Conservation (phyloP, 2,888 invertebrate genomes). For the Mythimna pallens region DNA sequence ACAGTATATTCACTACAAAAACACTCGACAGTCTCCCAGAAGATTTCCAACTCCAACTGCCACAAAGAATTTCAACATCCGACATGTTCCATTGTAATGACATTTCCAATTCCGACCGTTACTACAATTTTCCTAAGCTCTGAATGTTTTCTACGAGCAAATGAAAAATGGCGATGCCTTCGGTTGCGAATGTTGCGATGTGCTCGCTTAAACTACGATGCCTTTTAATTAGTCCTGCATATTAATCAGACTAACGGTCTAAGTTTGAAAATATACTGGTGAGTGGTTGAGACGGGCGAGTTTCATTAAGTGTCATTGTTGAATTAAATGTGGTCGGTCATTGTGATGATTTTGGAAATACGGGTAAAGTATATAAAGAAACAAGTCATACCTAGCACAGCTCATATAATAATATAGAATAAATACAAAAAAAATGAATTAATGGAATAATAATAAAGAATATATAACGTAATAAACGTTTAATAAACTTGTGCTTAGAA, state of each 20-base stretch:
- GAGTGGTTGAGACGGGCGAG: conserved; percentile 31
- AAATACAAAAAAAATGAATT: no score
- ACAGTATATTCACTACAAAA: conserved; percentile 19
- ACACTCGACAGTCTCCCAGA: conserved; percentile 28
- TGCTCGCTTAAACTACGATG: conserved; percentile 62
- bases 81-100: conserved; percentile 39
- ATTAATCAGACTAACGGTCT: conserved; percentile 74
- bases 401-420: no score
- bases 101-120: conserved; percentile 34
- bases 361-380: background rate
- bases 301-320: conserved; percentile 20
- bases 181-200: conserved; percentile 43
- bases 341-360: background rate
- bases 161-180: conserved; percentile 65
- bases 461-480: no score
- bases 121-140: conserved; percentile 39
- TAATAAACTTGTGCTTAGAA: no score
- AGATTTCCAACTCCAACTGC: conserved; percentile 31
- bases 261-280: conserved; percentile 61
- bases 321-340: background rate
- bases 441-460: no score
- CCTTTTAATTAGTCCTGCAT: conserved; percentile 78
- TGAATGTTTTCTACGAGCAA: conserved; percentile 60
- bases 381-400: background rate
- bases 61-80: conserved; percentile 14